These are phyloP conservation scores for Drosophila trichaetosa DNA, from an alignment of 2,888 invertebrate species.

Conservation along the genomic window DNA sequence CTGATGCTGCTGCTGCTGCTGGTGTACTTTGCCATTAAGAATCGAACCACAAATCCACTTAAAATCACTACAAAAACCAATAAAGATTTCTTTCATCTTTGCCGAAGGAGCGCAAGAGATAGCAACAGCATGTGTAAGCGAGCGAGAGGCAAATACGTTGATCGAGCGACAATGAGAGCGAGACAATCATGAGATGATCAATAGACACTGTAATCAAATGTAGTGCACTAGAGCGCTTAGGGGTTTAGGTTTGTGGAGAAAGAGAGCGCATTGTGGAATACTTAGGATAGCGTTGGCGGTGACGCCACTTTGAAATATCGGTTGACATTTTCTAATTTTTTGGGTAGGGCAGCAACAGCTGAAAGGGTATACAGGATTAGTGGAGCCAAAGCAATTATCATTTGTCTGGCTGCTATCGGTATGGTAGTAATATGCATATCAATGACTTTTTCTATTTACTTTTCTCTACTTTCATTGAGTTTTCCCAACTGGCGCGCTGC, in stretches of 20 bases:
- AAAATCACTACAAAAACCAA: conserved; percentile 82
- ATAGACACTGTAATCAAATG: conserved; percentile 70
- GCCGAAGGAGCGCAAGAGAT: conserved; percentile 60
- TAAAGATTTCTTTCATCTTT: conserved; percentile 78
- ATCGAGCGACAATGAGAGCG: conserved; percentile 45
- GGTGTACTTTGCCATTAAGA: conserved; percentile 82
- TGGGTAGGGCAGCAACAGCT: conserved; percentile 14
- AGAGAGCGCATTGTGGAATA: conserved; percentile 20
- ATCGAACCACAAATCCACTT: conserved; percentile 82
- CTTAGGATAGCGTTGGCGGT: conserved; percentile 56
- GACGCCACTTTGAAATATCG: conserved; percentile 72
- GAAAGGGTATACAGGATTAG: conserved; percentile 67
- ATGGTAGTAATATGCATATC: conserved; percentile 25
- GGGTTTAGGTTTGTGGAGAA: conserved; percentile 34
- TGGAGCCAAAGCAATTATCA: conserved; percentile 84
- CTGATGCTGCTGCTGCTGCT: conserved; percentile 44
- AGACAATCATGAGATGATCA: conserved; percentile 70
- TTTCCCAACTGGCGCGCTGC: conserved; percentile 6
- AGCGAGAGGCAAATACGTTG: conserved; percentile 1
- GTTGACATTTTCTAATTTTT: conserved; percentile 59
- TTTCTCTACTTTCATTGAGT: conserved; percentile 45
- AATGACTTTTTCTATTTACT: conserved; percentile 12
- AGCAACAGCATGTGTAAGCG: conserved; percentile 30
- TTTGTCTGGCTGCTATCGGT: conserved; percentile 74
- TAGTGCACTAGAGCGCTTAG: conserved; percentile 51